These are phyloP conservation scores for Noturus placidus DNA, from an alignment of 2,113 vertebrate genomes.

Conservation along the genomic window DNA sequence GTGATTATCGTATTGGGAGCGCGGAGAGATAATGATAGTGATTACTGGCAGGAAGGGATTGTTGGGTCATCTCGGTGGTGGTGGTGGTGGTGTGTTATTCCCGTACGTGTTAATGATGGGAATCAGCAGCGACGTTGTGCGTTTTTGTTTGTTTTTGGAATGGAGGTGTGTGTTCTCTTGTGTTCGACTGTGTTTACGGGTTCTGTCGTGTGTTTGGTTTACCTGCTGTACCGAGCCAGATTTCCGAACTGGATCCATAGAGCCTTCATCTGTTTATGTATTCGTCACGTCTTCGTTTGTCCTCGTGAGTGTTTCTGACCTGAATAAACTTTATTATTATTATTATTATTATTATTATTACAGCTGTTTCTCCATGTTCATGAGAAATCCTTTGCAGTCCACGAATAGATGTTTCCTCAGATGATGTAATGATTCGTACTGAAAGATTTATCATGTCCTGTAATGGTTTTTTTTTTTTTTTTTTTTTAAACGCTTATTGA, in stretches of 20 bases:
- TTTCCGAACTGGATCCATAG: not conserved
- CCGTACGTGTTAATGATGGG: not conserved
- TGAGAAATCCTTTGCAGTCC: not conserved
- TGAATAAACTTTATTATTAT: not conserved
- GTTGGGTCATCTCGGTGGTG: constrained; percentile 17
- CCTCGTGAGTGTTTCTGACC: not conserved
- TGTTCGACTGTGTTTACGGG: not conserved
- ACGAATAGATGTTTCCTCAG: not conserved
- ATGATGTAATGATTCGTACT: not conserved
- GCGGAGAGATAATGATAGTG: constrained; percentile 36
- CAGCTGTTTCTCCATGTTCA: not conserved
- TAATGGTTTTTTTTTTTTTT: not conserved
- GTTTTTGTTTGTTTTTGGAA: not conserved
- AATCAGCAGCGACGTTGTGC: not conserved
- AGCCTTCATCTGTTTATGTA: not conserved
- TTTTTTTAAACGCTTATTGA: not conserved
- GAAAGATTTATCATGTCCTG: not conserved
- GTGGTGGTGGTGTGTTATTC: constrained; percentile 35
- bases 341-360: not conserved
- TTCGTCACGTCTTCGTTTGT: not conserved
- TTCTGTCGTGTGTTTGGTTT: not conserved
- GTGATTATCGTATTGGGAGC: constrained; percentile 28
- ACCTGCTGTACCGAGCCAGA: not conserved
- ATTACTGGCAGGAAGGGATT: constrained; percentile 22
- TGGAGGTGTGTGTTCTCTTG: not conserved